phyloP scores from a whole-genome alignment of 92 coral and sea anemone species.

The Phymanthus crucifer region DNA sequence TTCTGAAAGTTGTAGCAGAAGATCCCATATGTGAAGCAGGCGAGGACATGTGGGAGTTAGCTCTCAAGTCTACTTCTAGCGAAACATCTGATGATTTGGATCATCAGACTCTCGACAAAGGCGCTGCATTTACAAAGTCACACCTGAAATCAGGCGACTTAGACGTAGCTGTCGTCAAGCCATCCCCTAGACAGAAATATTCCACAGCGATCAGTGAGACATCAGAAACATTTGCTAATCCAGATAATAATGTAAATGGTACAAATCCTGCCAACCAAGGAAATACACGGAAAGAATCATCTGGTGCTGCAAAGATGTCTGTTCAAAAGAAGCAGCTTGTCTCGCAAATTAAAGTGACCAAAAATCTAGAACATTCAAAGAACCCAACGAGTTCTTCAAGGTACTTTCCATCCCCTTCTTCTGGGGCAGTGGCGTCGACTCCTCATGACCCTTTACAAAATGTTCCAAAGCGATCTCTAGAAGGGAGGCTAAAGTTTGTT shows the following conservation, averaged over 20 bases:
- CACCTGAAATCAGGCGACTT: background rate
- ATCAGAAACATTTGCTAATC: background rate
- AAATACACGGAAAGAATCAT: background rate
- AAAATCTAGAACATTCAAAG: background rate
- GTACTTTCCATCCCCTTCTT: background rate
- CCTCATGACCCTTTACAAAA: background rate
- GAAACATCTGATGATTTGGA: background rate
- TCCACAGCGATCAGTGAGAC: background rate
- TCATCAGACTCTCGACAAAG: background rate
- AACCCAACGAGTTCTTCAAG: background rate
- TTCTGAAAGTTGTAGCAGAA: background rate
- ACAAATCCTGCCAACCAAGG: background rate
- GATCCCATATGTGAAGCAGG: background rate
- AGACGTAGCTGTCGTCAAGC: constrained; percentile 15
- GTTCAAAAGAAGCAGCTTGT: background rate
- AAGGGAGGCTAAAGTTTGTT: background rate
- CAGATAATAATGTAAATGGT: background rate
- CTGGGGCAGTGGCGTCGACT: background rate
- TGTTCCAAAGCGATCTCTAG: background rate
- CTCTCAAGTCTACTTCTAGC: background rate
- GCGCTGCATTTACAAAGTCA: background rate
- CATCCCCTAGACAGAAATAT: background rate
- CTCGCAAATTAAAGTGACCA: background rate
- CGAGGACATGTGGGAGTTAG: constrained; percentile 18
- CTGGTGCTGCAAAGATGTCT: background rate